These are phyloP conservation scores for Lathronympha strigana DNA, from an alignment of 2,888 invertebrate genomes.

Conservation along the genomic window DNA sequence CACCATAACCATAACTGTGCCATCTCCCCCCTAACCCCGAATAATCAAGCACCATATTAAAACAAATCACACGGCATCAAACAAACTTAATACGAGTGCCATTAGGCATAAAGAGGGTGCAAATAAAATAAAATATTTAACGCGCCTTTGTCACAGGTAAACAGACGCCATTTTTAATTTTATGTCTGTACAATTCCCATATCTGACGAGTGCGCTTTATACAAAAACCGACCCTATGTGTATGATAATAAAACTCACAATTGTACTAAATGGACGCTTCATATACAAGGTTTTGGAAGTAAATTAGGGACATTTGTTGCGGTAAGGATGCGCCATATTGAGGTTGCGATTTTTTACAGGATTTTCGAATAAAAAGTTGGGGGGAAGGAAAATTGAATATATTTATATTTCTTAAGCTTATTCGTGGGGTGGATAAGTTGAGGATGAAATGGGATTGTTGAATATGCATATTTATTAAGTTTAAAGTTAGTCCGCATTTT, in stretches of 20 bases:
- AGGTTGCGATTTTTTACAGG: conserved; percentile 19
- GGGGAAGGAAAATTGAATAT: not conserved
- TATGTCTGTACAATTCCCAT: not conserved
- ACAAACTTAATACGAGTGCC: conserved; percentile 42
- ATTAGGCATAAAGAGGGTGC: conserved; percentile 38
- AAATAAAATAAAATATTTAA: conserved; percentile 43
- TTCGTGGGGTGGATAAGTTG: not conserved
- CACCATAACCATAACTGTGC: conserved; percentile 1
- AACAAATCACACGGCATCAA: conserved; percentile 41
- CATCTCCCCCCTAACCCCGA: conserved; percentile 23
- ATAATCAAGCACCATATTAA: conserved; percentile 39
- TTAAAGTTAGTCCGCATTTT: not conserved
- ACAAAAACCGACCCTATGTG: not conserved
- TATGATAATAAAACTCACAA: not conserved
- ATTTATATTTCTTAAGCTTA: not conserved
- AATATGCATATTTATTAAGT: not conserved
- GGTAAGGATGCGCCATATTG: conserved; percentile 23
- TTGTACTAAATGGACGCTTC: not conserved
- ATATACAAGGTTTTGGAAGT: conserved; percentile 1
- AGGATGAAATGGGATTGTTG: not conserved
- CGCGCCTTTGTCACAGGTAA: conserved; percentile 40
- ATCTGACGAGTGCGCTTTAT: not conserved
- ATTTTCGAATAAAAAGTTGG: conserved; percentile 5
- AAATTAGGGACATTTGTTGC: conserved; percentile 7
- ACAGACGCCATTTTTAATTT: conserved; percentile 24